Evolutionary conservation across 2,888 invertebrate genomes (phyloP), one percentile per base, ranked within the genome.

Genomic region (Agriotes lineatus): DNA sequence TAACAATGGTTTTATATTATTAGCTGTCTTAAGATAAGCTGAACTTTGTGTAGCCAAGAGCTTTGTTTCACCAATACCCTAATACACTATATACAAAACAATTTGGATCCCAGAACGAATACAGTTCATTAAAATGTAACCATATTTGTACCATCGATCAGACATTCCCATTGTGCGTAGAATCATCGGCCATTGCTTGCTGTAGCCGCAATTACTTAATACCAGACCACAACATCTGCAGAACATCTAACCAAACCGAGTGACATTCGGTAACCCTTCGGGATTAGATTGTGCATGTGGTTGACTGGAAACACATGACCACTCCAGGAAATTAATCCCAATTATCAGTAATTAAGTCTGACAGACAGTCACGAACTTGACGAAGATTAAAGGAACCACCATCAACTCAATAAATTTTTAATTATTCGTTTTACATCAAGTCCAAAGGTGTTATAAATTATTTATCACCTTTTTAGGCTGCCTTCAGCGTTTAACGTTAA

Each of bases 261-360:
- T 57, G 52, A 25, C 45, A 30, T 37, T 33, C 14, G 25, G 42
- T 33, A 59, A 59, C 50, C 65, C 67, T 52, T 67, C 37, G 54
- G 61, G 33, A 44, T 50, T 54, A 54, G 25, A 25, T 25, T 25
- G 16, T 42, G 52, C 14, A 42, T 52, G 65, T 30, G 57, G 64
- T 39, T 45, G 67, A 70, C 64, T 68, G 58, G 61, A 69, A 69
- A 66, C 72, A 72, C 72, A 70, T 68, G 71, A 69, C 74, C 74
- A 72, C 72, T 72, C 70, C 68, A 71, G 66, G 65, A 72, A 72
- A 72, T 74, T 74, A 72, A 71, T 71, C 58, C 65, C 71, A 74
- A 74, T 72, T 71, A 74, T 71, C 71, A 60, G 65, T 72, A 74
- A 74, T 72, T 74, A 71, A 69, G 67, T 56, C 56, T 74, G 74